These are phyloP conservation scores for Linhomoeus sp. DNA, from an alignment of 2,888 invertebrate genomes.

Conservation along the genomic window DNA sequence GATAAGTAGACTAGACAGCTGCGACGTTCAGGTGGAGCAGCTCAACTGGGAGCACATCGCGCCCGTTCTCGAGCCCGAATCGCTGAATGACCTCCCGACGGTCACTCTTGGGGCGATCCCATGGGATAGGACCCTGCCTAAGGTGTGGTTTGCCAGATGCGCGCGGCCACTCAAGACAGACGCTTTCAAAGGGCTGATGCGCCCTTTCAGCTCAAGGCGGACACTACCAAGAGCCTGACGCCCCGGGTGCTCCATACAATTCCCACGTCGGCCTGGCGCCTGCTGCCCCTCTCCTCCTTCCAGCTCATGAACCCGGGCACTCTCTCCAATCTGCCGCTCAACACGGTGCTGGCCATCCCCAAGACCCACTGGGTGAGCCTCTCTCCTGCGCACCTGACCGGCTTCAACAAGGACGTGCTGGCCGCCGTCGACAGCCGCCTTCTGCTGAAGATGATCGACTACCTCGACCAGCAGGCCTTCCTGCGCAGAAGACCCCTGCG, in stretches of 20 bases:
- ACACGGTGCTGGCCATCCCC: neutral
- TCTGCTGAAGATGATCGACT: neutral
- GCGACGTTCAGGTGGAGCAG: neutral
- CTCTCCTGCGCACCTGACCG: neutral
- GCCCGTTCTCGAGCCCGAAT: neutral
- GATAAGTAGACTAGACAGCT: too few relatives aligned
- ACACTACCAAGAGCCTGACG: neutral
- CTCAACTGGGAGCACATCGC: neutral
- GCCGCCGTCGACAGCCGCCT: neutral
- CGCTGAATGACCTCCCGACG: neutral
- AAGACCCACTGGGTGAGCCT: neutral
- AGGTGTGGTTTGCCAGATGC: too few relatives aligned
- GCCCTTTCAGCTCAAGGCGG: neutral
- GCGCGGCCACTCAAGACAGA: too few relatives aligned
- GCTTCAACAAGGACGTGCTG: neutral
- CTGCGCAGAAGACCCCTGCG: too few relatives aligned
- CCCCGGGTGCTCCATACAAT: neutral
- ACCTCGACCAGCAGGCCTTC: too few relatives aligned
- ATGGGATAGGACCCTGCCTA: neutral
- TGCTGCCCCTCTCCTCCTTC: neutral
- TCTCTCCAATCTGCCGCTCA: neutral
- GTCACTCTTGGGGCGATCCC: neutral
- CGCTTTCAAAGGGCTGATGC: neutral
- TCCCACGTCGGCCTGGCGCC: neutral
- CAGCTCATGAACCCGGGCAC: neutral